phyloP scores from a whole-genome alignment of 35 echinoderm and acorn worm species.

The Acanthaster planci region DNA sequence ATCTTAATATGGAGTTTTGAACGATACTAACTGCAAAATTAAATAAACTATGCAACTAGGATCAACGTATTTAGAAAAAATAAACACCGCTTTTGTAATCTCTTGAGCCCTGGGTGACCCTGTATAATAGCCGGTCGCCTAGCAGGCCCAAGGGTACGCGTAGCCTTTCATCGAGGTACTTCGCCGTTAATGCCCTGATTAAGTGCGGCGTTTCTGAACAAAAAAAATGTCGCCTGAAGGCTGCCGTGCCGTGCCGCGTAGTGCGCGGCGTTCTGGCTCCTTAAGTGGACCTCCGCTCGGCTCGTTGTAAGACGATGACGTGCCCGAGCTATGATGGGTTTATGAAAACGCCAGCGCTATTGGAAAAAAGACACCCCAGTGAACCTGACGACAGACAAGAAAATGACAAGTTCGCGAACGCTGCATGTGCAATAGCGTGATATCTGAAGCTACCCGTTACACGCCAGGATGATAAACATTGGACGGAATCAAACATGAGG shows the following conservation, averaged over 20 bases:
- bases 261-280: too few relatives aligned
- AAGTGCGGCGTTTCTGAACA: slow-evolving; percentile 2
- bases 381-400: too few relatives aligned
- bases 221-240: background rate
- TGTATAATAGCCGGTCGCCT: background rate
- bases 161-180: slow-evolving; percentile 9
- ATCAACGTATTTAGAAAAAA: background rate
- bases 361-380: too few relatives aligned
- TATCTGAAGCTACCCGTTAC: too few relatives aligned
- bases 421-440: too few relatives aligned
- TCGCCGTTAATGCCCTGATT: slow-evolving; percentile 13
- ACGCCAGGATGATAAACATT: background rate
- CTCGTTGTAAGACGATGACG: too few relatives aligned
- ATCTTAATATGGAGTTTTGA: too few relatives aligned
- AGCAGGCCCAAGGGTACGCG: background rate
- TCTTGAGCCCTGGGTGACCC: background rate
- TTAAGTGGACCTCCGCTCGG: too few relatives aligned
- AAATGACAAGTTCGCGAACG: too few relatives aligned
- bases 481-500: background rate
- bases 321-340: too few relatives aligned
- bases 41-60: background rate
- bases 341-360: too few relatives aligned
- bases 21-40: background rate
- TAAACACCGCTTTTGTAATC: slow-evolving; percentile 1
- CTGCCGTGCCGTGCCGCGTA: too few relatives aligned